phyloP scores from a whole-genome alignment of 2,113 vertebrate genomes.

The Amazona guildingii region DNA sequence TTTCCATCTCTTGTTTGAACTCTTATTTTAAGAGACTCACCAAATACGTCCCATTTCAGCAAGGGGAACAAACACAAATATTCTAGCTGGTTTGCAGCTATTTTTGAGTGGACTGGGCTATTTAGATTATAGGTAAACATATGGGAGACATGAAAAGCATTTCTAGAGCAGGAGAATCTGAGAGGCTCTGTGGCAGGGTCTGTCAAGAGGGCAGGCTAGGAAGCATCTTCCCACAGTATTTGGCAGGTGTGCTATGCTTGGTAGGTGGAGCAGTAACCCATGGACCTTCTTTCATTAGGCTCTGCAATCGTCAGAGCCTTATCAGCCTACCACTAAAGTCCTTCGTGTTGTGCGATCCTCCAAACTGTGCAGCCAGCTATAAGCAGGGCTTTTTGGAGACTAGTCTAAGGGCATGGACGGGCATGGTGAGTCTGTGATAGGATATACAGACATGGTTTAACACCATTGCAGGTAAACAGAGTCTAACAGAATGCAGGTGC shows the following conservation, averaged over 20 bases:
- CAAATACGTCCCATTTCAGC: not conserved
- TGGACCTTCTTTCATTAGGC: not conserved
- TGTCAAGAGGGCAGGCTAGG: not conserved
- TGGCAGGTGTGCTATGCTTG: not conserved
- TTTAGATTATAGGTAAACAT: slow-evolving; percentile 46
- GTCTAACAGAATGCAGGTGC: not conserved
- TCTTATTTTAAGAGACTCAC: slow-evolving; percentile 3
- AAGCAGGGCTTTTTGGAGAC: not conserved
- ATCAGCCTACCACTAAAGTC: not conserved
- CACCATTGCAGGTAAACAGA: not conserved
- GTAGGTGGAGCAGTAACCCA: accelerated
- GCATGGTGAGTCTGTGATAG: not conserved
- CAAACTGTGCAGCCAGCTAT: not conserved
- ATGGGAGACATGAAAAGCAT: not conserved
- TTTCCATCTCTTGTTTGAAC: not conserved
- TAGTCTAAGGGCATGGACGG: not conserved
- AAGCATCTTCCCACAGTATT: not conserved
- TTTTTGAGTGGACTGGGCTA: slow-evolving; percentile 1
- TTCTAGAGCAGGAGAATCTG: not conserved
- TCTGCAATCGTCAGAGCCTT: not conserved
- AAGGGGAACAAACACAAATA: not conserved
- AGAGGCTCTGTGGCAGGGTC: not conserved
- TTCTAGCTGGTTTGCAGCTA: not conserved
- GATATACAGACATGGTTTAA: not conserved
- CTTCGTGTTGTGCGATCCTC: not conserved